Percentiles rank a stretch among this genome's conserved stretches.
Evolutionary conservation across 2,113 vertebrate species (phyloP).

Genomic region (Sigmodon hispidus): DNA sequence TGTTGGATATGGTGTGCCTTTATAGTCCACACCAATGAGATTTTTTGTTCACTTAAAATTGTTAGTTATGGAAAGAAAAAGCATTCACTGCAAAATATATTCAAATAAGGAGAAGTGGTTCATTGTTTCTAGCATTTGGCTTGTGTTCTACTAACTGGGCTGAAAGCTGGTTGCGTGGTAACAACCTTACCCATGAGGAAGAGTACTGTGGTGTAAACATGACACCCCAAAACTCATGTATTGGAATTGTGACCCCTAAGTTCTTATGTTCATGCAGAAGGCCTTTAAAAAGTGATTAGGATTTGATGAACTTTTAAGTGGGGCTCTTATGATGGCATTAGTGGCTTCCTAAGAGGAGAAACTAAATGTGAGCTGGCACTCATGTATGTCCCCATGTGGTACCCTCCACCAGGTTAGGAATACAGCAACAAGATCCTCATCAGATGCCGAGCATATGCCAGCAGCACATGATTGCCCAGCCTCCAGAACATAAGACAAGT

Average conservation of each 20-base stretch:
- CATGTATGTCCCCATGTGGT: not conserved
- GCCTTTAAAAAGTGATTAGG: not conserved
- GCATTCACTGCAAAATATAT: not conserved
- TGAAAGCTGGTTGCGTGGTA: not conserved
- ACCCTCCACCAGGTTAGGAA: not conserved
- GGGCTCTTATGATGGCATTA: not conserved
- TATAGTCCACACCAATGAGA: not conserved
- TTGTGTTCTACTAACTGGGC: not conserved
- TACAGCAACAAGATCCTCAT: not conserved
- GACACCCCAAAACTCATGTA: not conserved
- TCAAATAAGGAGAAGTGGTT: not conserved
- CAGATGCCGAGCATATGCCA: not conserved
- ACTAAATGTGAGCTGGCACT: not conserved
- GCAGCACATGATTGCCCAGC: not conserved
- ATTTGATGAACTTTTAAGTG: not conserved
- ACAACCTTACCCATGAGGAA: not conserved
- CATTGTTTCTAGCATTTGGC: not conserved
- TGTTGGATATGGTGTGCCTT: not conserved
- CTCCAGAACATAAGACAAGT: not conserved
- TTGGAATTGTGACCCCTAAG: not conserved
- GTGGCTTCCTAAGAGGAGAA: not conserved
- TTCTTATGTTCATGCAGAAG: not conserved
- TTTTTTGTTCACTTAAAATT: not conserved
- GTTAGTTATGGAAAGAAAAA: constrained; percentile 31
- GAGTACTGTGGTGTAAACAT: not conserved